Base-by-base conservation (phyloP, 2,113 vertebrate species). In the Poicephalus meyeri region DNA sequence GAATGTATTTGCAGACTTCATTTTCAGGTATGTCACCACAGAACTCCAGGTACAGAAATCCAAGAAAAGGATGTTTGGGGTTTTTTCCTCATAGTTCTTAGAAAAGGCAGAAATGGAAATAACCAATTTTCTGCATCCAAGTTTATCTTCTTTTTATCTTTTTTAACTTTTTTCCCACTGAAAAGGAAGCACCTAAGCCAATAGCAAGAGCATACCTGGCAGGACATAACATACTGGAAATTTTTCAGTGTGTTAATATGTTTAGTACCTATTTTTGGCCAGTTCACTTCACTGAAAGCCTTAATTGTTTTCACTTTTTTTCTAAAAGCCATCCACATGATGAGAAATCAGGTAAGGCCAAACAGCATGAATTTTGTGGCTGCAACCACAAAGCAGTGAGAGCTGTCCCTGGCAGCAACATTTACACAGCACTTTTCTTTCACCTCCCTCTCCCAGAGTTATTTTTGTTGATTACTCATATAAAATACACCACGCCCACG, bases 241-340 rank as follows among this genome's bases (percentile, higher is more conserved):
- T 37, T 18, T 64, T 87, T 49, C 79, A 49, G 23, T 49, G 19
- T 47, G 69, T 61, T 66, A 90, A 68, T 29, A 80, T 77, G 29
- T 61, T 65, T 25, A 68, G 41, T 26, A 68, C 35, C 14, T 58
- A 49, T 80, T 86, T 79, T 24, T 66, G 29, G 49, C 63, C 63
- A 83, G 53, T 39, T 86, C 37, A 89, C 77, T 88, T 77, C 50
- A 73, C 49, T 83, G 64, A 86, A 94, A 86, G 46, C 42, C 77
- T 73, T 83, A 80, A 35, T 39, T 93, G 53, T 71, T 80, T 56
- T 76, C 10, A 23, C 31, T 4, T 39, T 74, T 53, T 71, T 46
- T 47, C 37, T 56, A 55, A 58, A 94, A 88, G 35, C 15, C 31
- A 82, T 44, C 24, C 53, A 70, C 52, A 77, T 1, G 58, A 91